phyloP scores from a whole-genome alignment of 2,888 invertebrate species.

The Stratiomys singularior region DNA sequence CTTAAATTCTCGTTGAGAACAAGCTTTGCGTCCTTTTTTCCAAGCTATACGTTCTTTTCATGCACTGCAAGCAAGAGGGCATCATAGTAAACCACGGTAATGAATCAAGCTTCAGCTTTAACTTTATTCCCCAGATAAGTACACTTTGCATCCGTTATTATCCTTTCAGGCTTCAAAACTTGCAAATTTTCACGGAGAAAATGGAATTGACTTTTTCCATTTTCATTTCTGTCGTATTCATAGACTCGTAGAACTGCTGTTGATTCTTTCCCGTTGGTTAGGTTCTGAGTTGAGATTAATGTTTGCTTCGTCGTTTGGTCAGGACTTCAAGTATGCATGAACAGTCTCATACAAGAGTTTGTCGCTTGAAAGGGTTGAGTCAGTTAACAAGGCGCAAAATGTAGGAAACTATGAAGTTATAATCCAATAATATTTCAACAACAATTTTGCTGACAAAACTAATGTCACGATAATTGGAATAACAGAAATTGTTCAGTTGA shows the following conservation, averaged over 20 bases:
- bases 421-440: too few species aligned
- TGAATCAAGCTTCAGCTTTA: conserved; percentile 34
- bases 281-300: neutral
- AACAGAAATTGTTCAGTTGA: too few species aligned
- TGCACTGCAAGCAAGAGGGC: neutral
- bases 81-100: neutral
- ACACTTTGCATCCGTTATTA: conserved; percentile 35
- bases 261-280: neutral
- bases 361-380: too few species aligned
- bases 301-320: too few species aligned
- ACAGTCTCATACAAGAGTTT: too few species aligned
- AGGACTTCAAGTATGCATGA: too few species aligned
- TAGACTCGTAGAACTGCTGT: conserved; percentile 1
- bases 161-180: conserved; percentile 39
- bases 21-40: too few species aligned
- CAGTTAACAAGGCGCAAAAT: too few species aligned
- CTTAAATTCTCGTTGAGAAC: neutral
- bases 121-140: conserved; percentile 35
- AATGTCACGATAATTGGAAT: too few species aligned
- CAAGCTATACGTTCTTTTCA: neutral
- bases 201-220: conserved; percentile 30
- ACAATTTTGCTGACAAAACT: too few species aligned
- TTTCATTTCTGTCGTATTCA: conserved; percentile 22
- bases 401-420: too few species aligned
- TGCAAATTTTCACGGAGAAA: conserved; percentile 18